Conservation (phyloP, 2,797 vertebrate species). For the Champsocephalus gunnari region DNA sequence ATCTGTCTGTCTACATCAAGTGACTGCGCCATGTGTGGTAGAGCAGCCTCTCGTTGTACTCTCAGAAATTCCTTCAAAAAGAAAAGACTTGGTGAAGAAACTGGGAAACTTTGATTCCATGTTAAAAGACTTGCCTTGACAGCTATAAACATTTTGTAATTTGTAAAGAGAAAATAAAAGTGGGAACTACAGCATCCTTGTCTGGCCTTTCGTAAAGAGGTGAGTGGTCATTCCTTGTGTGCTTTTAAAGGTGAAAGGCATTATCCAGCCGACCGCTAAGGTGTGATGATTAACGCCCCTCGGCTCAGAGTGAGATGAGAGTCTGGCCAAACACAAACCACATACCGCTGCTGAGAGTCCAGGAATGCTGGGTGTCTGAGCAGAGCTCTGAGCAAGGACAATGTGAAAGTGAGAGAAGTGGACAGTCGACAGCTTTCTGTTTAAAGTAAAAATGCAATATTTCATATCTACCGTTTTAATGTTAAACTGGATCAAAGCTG, state of each 20-base stretch:
- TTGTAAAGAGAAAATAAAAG: not conserved
- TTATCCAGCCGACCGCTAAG: constrained; percentile 49
- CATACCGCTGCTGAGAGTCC: constrained; percentile 54
- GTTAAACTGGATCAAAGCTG: not conserved
- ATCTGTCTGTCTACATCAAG: constrained; percentile 54
- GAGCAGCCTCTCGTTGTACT: constrained; percentile 32
- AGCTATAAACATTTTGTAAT: not conserved
- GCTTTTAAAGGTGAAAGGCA: constrained; percentile 51
- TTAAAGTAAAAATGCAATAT: constrained; percentile 8
- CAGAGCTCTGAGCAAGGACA: constrained; percentile 13
- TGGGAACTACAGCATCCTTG: not conserved
- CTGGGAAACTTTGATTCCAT: constrained; percentile 46
- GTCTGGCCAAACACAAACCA: constrained; percentile 45
- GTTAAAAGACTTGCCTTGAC: constrained; percentile 26
- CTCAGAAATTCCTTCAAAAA: constrained; percentile 56
- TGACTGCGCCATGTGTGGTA: constrained; percentile 43
- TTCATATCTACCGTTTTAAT: not conserved
- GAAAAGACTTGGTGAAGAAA: constrained; percentile 50
- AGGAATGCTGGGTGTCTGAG: constrained; percentile 46
- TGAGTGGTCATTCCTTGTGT: constrained; percentile 4
- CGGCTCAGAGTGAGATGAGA: constrained; percentile 23
- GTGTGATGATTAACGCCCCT: constrained; percentile 55
- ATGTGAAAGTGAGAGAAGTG: constrained; percentile 33
- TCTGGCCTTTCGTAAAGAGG: constrained; percentile 48
- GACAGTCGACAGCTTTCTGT: constrained; percentile 19